A percentile compares a stretch with the other conserved stretches of the same genome.
phyloP scores from a whole-genome alignment of 2,797 vertebrate genomes.

The Scyliorhinus canicula region DNA sequence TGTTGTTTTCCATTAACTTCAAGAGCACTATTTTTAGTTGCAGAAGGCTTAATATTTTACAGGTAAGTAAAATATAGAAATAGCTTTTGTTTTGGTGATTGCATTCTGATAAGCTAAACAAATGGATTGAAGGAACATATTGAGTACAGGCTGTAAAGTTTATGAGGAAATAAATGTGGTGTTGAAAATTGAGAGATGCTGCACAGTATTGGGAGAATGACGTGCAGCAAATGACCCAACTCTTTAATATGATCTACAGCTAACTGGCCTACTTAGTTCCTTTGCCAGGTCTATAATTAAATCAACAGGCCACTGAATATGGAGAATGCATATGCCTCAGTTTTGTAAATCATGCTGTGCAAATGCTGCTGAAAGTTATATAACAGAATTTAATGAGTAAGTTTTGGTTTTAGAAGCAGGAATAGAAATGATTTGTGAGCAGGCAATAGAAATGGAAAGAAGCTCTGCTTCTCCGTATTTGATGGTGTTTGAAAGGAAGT shows the following conservation, averaged over 20 bases:
- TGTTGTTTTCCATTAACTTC: not conserved
- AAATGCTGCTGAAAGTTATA: slow-evolving; percentile 16
- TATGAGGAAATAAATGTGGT: not conserved
- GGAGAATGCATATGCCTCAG: not conserved
- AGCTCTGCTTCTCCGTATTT: not conserved
- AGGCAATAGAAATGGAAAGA: not conserved
- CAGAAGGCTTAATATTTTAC: slow-evolving; percentile 20
- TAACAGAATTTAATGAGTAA: not conserved
- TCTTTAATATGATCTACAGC: not conserved
- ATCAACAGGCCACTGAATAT: not conserved
- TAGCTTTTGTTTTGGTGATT: not conserved
- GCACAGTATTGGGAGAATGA: no score
- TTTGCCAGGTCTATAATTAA: slow-evolving; percentile 21
- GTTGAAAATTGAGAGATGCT: not conserved
- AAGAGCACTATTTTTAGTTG: slow-evolving; percentile 10
- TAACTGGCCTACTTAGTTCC: not conserved
- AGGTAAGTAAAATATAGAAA: not conserved
- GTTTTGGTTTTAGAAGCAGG: not conserved
- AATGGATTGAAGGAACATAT: not conserved
- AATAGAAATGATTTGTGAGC: not conserved
- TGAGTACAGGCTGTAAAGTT: not conserved
- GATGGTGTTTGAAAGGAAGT: not conserved
- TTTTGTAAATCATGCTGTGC: not conserved
- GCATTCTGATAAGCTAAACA: not conserved
- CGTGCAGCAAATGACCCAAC: not conserved